Conservation (phyloP, 2,797 vertebrate genomes). For the Thalassophryne amazonica region DNA sequence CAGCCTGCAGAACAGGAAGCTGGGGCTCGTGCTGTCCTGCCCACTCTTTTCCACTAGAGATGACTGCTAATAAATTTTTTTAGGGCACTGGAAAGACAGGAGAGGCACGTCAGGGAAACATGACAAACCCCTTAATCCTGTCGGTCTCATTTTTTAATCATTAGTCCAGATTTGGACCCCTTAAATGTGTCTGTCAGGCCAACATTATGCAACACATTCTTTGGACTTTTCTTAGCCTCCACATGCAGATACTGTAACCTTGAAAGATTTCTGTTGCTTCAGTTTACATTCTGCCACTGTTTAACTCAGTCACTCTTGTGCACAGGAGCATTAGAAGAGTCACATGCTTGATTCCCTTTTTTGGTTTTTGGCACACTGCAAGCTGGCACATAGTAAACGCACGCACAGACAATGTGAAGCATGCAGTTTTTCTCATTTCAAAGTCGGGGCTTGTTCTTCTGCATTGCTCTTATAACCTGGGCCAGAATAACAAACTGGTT, state of each 20-base stretch:
- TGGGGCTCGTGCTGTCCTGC: conserved; percentile 32
- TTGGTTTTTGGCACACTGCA: conserved; percentile 9
- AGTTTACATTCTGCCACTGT: not conserved
- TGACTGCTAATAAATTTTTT: conserved; percentile 54
- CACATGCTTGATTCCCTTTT: conserved; percentile 4
- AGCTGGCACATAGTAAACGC: not conserved
- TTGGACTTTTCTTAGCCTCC: conserved; percentile 51
- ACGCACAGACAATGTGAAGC: conserved; percentile 10
- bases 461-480: not conserved
- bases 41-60: conserved; percentile 45
- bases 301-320: conserved; percentile 16
- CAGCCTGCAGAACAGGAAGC: conserved; percentile 56
- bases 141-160: conserved; percentile 75
- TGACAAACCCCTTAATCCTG: conserved; percentile 73
- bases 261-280: conserved; percentile 27
- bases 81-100: conserved; percentile 35
- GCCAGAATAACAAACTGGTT: no score
- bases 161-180: conserved; percentile 75
- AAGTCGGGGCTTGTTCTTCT: conserved; percentile 4
- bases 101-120: conserved; percentile 61
- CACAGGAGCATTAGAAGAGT: conserved; percentile 4
- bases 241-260: conserved; percentile 48
- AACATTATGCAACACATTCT: conserved; percentile 72
- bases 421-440: conserved; percentile 35
- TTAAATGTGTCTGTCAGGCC: conserved; percentile 48